Conservation (phyloP, 2,113 vertebrate genomes). For the Polypterus bichir region DNA sequence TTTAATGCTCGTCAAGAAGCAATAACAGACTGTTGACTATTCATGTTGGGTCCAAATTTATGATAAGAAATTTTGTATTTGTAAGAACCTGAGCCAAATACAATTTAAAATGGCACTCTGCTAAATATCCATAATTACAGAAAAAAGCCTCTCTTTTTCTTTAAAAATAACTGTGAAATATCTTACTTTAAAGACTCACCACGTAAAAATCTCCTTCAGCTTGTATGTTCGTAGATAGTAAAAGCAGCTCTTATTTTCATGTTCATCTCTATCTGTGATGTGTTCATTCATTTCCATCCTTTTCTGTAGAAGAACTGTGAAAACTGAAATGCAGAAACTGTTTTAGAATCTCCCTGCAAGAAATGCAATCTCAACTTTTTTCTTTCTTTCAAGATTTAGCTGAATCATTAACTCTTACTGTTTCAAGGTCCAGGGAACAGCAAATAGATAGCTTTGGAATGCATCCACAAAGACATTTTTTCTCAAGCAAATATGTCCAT, state of each 20-base stretch:
- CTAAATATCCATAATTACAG: not conserved
- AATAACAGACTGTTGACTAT: not conserved
- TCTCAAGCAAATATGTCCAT: too few relatives aligned
- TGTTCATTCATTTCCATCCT: conserved; percentile 32
- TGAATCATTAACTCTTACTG: conserved; percentile 38
- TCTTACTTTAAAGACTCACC: conserved; percentile 32
- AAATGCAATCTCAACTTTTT: too few relatives aligned
- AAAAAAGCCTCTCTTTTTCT: too few relatives aligned
- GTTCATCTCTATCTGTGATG: conserved; percentile 6
- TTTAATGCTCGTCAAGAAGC: not conserved
- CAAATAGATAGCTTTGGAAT: too few relatives aligned
- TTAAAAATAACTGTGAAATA: not conserved
- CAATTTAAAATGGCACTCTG: not conserved
- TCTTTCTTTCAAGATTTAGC: conserved; percentile 2
- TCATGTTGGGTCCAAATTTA: not conserved
- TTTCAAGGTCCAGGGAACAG: conserved; percentile 23
- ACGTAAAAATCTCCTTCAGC: conserved; percentile 30
- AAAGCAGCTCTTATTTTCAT: conserved; percentile 20
- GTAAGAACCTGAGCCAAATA: not conserved
- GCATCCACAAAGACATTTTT: too few relatives aligned
- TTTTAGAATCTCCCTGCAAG: not conserved
- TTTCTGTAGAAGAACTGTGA: conserved; percentile 17
- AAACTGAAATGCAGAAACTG: not conserved
- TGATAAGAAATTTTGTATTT: not conserved
- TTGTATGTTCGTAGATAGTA: conserved; percentile 23